Evolutionary conservation across 1,140 invertebrate genomes (phyloP), one percentile per base, ranked within the genome.

Genomic region (Potamilus streckersoni): DNA sequence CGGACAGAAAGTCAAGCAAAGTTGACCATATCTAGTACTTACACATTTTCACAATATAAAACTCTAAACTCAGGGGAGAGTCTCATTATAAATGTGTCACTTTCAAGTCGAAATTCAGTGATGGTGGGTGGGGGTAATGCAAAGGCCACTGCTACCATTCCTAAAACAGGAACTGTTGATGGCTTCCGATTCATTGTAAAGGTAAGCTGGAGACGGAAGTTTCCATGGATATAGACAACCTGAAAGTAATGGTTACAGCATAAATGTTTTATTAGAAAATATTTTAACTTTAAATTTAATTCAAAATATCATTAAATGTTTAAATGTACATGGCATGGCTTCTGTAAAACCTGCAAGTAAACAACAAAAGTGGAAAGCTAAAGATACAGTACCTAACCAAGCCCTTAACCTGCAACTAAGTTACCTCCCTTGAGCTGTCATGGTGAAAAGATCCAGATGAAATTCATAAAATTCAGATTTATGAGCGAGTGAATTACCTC

Each of bases 1-100:
- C 38, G 6, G 38, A 49, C 38, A 49, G 38, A 49, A 49, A 49
- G 38, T 49, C 38, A 49, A 49, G 11, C 38, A 49, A 49, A 49
- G 38, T 49, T 4, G 2, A 49, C 38, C 11, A 4, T 8, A 11
- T 49, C 38, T 49, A 6, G 11, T 6, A 82, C 85, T 82, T 92
- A 97, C 96, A 94, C 96, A 82, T 97, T 97, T 90, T 99, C 97
- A 88, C 97, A 98, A 89, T 98, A 97, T 67, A 96, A 95, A 92
- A 99, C 95, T 91, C 95, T 94, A 90, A 99, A 97, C 90, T 99
- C 96, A 82, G 98, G 97, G 87, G 94, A 97, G 79, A 98, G 95
- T 83, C 97, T 93, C 61, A 96, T 98, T 80, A 98, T 97, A 90
- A 99, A 98, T 95, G 98, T 98, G 86, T 98, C 97, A 49, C 94